These are phyloP conservation scores for Drosophila picticornis DNA, from an alignment of 2,888 invertebrate genomes.

Conservation along the genomic window DNA sequence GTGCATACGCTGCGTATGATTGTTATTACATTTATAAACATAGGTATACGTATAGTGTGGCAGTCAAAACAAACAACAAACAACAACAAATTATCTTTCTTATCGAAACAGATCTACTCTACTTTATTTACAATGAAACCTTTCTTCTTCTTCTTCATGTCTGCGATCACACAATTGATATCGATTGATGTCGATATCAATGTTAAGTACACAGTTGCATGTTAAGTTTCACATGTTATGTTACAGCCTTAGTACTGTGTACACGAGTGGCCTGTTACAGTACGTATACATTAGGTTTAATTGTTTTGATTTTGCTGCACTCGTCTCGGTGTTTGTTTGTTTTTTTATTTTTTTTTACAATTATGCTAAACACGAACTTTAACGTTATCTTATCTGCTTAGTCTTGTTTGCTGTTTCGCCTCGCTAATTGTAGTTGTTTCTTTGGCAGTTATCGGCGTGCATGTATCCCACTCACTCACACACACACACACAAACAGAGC, in stretches of 20 bases:
- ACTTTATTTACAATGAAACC: background rate
- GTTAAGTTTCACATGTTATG: background rate
- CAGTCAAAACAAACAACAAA: too few species aligned
- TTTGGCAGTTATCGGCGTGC: constrained; percentile 38
- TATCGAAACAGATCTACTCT: background rate
- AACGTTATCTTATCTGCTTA: constrained; percentile 51
- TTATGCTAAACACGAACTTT: constrained; percentile 41
- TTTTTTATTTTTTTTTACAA: background rate
- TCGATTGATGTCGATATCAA: background rate
- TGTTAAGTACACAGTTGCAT: background rate
- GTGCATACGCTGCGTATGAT: background rate
- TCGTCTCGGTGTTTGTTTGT: background rate
- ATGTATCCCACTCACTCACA: constrained; percentile 2
- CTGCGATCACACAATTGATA: background rate
- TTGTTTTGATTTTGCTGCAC: constrained; percentile 22
- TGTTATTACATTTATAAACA: background rate
- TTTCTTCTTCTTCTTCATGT: background rate
- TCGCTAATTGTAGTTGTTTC: constrained; percentile 42
- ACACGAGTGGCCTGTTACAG: too few species aligned
- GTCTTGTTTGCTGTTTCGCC: constrained; percentile 42
- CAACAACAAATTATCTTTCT: too few species aligned
- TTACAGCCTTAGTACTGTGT: background rate
- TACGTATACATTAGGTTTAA: constrained; percentile 5
- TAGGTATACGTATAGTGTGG: background rate
- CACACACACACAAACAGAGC: constrained; percentile 1